Conservation (phyloP, 2,113 vertebrate species). For the Entelurus aequoreus region DNA sequence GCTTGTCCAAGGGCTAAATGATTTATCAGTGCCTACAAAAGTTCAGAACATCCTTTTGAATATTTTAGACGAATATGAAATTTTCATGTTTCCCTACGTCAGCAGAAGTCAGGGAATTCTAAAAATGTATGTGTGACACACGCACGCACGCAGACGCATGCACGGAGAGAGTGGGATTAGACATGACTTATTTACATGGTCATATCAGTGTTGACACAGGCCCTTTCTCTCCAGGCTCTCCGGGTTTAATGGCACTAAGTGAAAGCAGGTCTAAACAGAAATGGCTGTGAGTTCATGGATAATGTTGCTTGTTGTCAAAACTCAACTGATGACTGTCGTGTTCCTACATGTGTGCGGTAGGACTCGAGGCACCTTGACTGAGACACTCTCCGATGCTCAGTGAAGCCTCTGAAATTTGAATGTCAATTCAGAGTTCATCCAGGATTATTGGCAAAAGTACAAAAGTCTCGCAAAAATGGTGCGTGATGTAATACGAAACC, state of each 20-base stretch:
- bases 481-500: no score
- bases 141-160: constrained; percentile 19
- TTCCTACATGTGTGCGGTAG: constrained; percentile 13
- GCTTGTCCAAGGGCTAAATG: constrained; percentile 58
- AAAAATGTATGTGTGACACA: constrained; percentile 54
- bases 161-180: constrained; percentile 24
- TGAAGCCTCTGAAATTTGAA: neutral
- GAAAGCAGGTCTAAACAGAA: neutral
- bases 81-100: constrained; percentile 66
- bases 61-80: constrained; percentile 72
- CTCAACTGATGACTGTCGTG: constrained; percentile 15
- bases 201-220: constrained; percentile 50
- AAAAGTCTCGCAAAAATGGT: no score
- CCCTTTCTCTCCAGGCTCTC: constrained; percentile 29
- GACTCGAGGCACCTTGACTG: neutral
- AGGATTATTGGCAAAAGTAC: no score
- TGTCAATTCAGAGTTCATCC: no score
- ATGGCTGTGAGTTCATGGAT: constrained; percentile 9
- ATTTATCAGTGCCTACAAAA: constrained; percentile 60
- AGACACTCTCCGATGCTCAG: neutral
- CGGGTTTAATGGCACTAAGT: constrained; percentile 22
- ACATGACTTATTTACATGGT: constrained; percentile 65
- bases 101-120: constrained; percentile 64
- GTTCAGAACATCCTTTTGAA: constrained; percentile 72
- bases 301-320: constrained; percentile 8